These are phyloP conservation scores for Chloroceryle aenea DNA, from an alignment of 2,113 vertebrate genomes.

Conservation along the genomic window DNA sequence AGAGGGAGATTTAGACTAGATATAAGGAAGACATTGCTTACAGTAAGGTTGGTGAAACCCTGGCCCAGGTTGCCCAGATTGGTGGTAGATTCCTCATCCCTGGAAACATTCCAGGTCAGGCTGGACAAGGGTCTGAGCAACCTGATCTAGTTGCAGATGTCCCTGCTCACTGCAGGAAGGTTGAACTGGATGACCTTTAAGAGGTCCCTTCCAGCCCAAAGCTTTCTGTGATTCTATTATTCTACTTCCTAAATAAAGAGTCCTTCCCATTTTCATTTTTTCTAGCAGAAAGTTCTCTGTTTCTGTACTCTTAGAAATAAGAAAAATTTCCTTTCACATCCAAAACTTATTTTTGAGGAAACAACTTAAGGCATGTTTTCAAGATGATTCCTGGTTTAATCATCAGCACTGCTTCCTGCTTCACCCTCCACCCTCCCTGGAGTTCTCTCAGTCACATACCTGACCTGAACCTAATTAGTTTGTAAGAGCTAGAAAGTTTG, in stretches of 20 bases:
- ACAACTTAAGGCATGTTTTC: neutral
- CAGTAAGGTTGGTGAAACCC: neutral
- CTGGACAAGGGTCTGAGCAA: neutral
- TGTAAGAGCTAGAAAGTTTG: constrained; percentile 33
- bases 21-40: neutral
- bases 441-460: constrained; percentile 34
- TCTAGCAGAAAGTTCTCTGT: neutral
- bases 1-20: neutral
- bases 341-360: constrained; percentile 2
- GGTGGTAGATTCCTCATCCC: neutral
- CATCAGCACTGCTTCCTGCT: constrained; percentile 12
- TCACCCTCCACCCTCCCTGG: neutral
- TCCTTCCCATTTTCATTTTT: neutral
- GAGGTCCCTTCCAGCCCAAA: neutral
- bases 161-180: neutral
- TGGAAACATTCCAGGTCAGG: neutral
- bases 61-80: neutral
- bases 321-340: neutral
- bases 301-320: neutral
- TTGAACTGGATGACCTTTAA: neutral
- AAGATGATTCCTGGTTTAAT: constrained; percentile 24
- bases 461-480: constrained; percentile 55
- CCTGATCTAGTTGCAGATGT: neutral
- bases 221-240: neutral
- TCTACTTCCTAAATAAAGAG: neutral